Base-by-base conservation (phyloP, 2,113 vertebrate genomes). In the Gambusia affinis region DNA sequence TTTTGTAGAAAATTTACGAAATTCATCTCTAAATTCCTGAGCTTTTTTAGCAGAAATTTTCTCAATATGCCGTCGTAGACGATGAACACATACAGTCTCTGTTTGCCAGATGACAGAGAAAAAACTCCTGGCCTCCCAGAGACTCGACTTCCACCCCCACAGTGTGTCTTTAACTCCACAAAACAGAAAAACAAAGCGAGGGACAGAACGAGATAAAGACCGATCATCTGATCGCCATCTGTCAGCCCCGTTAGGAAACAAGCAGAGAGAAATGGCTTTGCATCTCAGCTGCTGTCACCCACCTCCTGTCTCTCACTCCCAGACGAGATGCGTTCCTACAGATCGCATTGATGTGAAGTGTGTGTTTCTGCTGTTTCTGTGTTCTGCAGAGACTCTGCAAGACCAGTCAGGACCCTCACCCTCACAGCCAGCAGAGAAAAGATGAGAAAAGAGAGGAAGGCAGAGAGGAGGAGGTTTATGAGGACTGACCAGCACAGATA, bases 251-350 rank as follows among this genome's bases (percentile, higher is more conserved):
- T 65, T 17, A 24, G 51, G 67, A 62, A 83, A 67, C 44, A 35
- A 83, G 67, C 57, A 39, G 31, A 67, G 69, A 82, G 76, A 81
- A 84, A 76, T n/a, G 31, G 15, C 66, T 75, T 69, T 78, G 64
- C 78, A 76, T 85, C 76, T 65, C 1, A 2, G 84, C 75, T 68
- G 75, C 12, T 47, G 12, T 79, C 68, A 68, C 78, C 74, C 72
- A 72, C 76, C 85, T 60, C 37, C 72, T 76, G 82, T 79, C 81
- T 86, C 77, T 73, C 79, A 78, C 79, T 79, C 73, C 79, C 54
- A 71, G 64, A 67, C 57, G 62, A 72, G 62, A 74, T 72, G 70
- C 72, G 72, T 81, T 72, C 79, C 17, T n/a, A 62, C 84, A 78
- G 79, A 81, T 83, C 77, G 61, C 10, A 10, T 8, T 22, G 54